Evolutionary conservation across 1,140 invertebrate species (phyloP), one percentile per base, ranked within the genome.

Genomic region (Lepeophtheirus salmonis): DNA sequence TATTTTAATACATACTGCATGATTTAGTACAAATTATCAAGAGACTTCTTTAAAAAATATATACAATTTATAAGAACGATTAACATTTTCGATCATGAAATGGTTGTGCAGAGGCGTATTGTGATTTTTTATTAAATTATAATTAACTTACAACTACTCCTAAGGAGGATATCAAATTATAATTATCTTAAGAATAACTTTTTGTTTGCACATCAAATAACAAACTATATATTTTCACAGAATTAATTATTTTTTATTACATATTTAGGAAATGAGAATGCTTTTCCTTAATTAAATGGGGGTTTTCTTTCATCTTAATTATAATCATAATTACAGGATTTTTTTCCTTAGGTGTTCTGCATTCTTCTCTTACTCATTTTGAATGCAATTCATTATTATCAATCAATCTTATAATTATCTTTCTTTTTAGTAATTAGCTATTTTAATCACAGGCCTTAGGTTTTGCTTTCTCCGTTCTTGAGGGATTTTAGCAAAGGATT

Each of bases 331-430:
- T 12, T 16, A 61, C 22, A 18, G 21, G n/a, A 61, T 14, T 56
- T 60, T 60, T 53, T 50, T 14, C n/a, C 50, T 26, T 53, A n/a
- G n/a, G n/a, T n/a, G n/a, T n/a, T n/a, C n/a, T n/a, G n/a, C n/a
- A n/a, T n/a, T n/a, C n/a, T n/a, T n/a, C n/a, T n/a, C n/a, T n/a
- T n/a, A n/a, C n/a, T n/a, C n/a, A n/a, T n/a, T n/a, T n/a, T n/a
- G n/a, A n/a, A n/a, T n/a, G n/a, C n/a, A n/a, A n/a, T 60, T 18
- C 18, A 20, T 61, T 22, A 61, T 21, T 20, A n/a, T 16, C 52
- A 21, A 20, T 10, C 22, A 18, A 22, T 24, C 16, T 12, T 55
- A 58, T 58, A n/a, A n/a, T n/a, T n/a, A n/a, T n/a, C n/a, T 61
- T 58, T 61, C 21, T 21, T 55, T 24, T 22, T 55, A 55, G 13